Conservation (phyloP, 2,888 invertebrate species). For the Megaustenia siamemsis region DNA sequence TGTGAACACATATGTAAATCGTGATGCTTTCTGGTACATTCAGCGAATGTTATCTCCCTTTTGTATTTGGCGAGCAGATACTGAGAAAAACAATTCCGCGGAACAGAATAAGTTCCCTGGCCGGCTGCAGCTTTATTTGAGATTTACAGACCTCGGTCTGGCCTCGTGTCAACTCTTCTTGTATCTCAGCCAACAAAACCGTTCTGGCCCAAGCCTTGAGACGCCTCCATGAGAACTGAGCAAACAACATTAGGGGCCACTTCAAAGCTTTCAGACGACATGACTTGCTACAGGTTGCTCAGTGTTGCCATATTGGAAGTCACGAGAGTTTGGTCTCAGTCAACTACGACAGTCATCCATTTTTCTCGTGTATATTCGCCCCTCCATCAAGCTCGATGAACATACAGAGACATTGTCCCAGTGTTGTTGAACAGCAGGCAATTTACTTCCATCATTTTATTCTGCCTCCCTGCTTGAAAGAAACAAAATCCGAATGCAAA, state of each 20-base stretch:
- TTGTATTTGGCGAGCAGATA: not conserved
- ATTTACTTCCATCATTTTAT: too few relatives aligned
- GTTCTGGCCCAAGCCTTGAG: slow-evolving; percentile 10
- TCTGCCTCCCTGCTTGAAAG: too few relatives aligned
- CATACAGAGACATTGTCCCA: too few relatives aligned
- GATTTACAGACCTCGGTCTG: slow-evolving; percentile 9
- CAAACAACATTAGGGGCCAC: slow-evolving; percentile 16
- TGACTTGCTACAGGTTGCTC: not conserved
- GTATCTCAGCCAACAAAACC: slow-evolving; percentile 21
- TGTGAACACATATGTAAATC: not conserved
- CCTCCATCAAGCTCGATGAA: too few relatives aligned
- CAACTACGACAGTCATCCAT: not conserved
- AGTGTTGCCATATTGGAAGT: not conserved
- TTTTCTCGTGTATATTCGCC: not conserved
- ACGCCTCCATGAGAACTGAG: slow-evolving; percentile 6
- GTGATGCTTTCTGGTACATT: not conserved
- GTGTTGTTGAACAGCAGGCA: too few relatives aligned
- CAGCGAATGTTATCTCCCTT: not conserved
- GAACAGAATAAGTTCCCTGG: not conserved
- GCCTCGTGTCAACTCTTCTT: slow-evolving; percentile 18
- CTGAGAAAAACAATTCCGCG: not conserved
- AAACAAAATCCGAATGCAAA: too few relatives aligned
- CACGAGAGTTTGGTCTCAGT: too few relatives aligned
- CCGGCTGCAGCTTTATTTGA: not conserved
- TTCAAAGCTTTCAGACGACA: slow-evolving; percentile 4